Evolutionary conservation across 2,888 invertebrate species (phyloP).

Genomic region (Hemicrepidius hirtus): DNA sequence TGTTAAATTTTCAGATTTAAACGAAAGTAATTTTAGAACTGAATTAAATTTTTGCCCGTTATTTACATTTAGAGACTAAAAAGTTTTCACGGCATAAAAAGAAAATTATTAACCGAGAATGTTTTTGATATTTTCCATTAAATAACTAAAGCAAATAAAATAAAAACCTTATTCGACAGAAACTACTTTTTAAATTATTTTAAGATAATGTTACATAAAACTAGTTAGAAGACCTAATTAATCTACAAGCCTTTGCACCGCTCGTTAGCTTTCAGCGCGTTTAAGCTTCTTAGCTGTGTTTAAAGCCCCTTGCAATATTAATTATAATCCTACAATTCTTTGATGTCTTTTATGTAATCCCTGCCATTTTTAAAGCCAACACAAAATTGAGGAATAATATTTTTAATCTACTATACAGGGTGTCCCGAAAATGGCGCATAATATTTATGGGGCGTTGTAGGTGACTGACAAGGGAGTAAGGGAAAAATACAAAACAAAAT

Average conservation of each 20-base stretch:
- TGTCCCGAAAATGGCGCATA: no score
- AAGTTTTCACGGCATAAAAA: not conserved
- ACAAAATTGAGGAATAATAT: not conserved
- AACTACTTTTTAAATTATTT: slow-evolving; percentile 1
- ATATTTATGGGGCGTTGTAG: no score
- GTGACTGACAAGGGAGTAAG: no score
- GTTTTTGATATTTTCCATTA: not conserved
- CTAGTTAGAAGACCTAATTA: slow-evolving; percentile 33
- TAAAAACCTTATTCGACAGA: no score
- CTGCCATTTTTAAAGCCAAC: not conserved
- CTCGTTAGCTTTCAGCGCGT: slow-evolving; percentile 40
- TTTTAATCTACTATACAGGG: no score
- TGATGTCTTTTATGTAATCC: not conserved
- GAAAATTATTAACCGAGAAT: not conserved
- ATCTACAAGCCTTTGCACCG: slow-evolving; percentile 26
- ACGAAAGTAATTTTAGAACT: no score
- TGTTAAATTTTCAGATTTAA: not conserved
- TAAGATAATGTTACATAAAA: slow-evolving; percentile 28
- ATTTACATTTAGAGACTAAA: not conserved
- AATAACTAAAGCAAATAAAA: not conserved
- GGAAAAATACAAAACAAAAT: no score
- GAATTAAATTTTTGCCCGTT: no score
- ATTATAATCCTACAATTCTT: slow-evolving; percentile 34
- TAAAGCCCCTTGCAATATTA: slow-evolving; percentile 32
- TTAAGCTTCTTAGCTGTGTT: slow-evolving; percentile 18